These are phyloP conservation scores for Nemotelus nigrinus DNA, from an alignment of 2,888 invertebrate genomes.

Conservation along the genomic window DNA sequence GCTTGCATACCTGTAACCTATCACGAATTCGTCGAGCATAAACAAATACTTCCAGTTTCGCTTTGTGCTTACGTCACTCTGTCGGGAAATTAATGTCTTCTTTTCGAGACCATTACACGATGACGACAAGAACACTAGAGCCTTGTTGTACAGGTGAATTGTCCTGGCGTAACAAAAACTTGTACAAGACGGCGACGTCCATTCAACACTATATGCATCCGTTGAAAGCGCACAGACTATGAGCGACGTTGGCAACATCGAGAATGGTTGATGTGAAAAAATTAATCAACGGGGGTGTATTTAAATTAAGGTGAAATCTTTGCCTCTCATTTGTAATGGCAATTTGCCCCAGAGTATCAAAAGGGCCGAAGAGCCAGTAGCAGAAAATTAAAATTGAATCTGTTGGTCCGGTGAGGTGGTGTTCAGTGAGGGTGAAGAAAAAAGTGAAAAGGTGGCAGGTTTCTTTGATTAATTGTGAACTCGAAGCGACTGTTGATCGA, in stretches of 20 bases:
- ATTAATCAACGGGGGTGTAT: slow-evolving; percentile 43
- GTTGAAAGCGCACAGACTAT: not conserved
- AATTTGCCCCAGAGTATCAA: slow-evolving; percentile 18
- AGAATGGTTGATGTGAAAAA: slow-evolving; percentile 20
- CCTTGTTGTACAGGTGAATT: slow-evolving; percentile 27
- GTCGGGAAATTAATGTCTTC: slow-evolving; percentile 42
- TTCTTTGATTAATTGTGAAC: too few relatives aligned
- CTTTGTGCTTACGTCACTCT: slow-evolving; percentile 32
- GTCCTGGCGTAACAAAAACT: not conserved
- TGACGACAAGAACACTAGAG: slow-evolving; percentile 6
- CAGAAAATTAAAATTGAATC: not conserved
- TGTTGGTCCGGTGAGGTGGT: too few relatives aligned
- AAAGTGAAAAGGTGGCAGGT: too few relatives aligned
- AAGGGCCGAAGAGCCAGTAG: not conserved
- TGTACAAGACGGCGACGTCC: slow-evolving; percentile 8
- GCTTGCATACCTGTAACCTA: too few relatives aligned
- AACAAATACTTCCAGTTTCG: slow-evolving; percentile 21
- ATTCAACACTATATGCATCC: not conserved
- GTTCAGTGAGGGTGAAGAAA: too few relatives aligned
- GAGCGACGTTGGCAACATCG: not conserved
- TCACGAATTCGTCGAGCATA: not conserved
- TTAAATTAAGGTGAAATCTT: slow-evolving; percentile 44
- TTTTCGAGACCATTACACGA: slow-evolving; percentile 25
- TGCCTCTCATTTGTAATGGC: slow-evolving; percentile 38
- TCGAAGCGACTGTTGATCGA: too few relatives aligned